Conservation (phyloP, 2,888 invertebrate genomes). For the Patella pellucida region DNA sequence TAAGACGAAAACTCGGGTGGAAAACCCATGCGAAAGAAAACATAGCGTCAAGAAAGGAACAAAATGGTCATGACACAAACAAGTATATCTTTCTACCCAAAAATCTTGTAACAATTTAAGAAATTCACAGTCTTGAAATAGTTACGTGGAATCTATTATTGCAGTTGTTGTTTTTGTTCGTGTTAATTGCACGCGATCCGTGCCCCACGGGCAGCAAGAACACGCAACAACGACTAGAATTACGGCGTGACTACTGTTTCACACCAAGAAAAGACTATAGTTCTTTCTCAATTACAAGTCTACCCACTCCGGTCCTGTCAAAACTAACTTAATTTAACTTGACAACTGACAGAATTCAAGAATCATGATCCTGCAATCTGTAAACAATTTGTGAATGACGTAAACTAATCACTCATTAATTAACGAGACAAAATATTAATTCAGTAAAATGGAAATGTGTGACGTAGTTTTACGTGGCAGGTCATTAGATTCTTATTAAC, state of each 20-base stretch:
- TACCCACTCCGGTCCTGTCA: background rate
- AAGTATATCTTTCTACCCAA: background rate
- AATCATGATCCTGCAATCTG: background rate
- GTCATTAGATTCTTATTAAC: no score
- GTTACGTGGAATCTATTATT: constrained; percentile 30
- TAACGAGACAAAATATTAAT: background rate
- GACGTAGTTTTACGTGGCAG: no score
- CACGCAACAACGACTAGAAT: no score
- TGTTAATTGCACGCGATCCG: constrained; percentile 18
- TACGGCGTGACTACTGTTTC: no score
- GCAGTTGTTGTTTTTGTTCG: constrained; percentile 30
- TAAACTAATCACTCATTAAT: background rate
- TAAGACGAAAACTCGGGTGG: background rate
- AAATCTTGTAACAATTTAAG: constrained; percentile 20
- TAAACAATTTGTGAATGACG: constrained; percentile 9
- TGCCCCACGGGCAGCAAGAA: background rate
- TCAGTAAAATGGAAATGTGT: no score
- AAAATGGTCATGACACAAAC: background rate
- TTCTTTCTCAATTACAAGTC: no score
- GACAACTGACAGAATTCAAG: background rate
- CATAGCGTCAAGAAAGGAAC: background rate
- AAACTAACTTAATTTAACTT: constrained; percentile 6
- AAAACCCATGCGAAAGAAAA: background rate
- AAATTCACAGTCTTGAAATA: constrained; percentile 15
- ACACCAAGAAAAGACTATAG: no score